Conservation (phyloP, 64 coral and sea anemone species). For the Stichodactyla helianthus region DNA sequence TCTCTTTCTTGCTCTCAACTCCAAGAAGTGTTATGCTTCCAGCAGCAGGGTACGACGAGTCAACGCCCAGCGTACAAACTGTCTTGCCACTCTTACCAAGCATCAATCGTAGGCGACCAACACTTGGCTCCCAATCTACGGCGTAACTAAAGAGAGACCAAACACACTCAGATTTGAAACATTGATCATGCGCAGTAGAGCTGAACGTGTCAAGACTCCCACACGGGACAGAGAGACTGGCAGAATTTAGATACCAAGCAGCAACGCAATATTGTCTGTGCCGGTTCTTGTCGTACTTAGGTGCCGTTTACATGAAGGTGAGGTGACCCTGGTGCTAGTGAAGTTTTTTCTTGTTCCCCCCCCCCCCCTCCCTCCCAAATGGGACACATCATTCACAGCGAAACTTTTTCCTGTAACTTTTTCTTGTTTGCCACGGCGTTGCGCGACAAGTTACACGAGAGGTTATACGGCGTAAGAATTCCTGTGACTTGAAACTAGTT, state of each 20-base stretch:
- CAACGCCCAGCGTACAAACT: constrained; percentile 58
- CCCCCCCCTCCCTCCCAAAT: too few species aligned
- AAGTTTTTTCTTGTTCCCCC: too few species aligned
- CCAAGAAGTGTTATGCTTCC: constrained; percentile 39
- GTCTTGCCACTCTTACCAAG: constrained; percentile 72
- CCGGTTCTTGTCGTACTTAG: too few species aligned
- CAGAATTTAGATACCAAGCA: not conserved
- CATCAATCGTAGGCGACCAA: constrained; percentile 68
- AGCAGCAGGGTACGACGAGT: constrained; percentile 24
- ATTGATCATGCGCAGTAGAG: not conserved
- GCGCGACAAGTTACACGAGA: too few species aligned
- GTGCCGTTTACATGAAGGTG: too few species aligned
- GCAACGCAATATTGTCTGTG: too few species aligned
- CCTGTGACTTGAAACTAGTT: too few species aligned
- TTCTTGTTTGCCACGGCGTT: too few species aligned
- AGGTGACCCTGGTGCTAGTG: too few species aligned
- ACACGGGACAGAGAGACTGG: not conserved
- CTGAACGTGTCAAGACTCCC: not conserved
- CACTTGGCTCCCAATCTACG: constrained; percentile 67
- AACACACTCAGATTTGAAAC: not conserved
- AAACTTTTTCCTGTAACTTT: too few species aligned
- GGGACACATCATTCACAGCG: too few species aligned
- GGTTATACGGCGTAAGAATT: too few species aligned
- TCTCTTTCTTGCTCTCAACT: constrained; percentile 58
- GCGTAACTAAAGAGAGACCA: constrained; percentile 57